phyloP scores from a whole-genome alignment of 2,113 vertebrate genomes.

The Lepus europaeus region DNA sequence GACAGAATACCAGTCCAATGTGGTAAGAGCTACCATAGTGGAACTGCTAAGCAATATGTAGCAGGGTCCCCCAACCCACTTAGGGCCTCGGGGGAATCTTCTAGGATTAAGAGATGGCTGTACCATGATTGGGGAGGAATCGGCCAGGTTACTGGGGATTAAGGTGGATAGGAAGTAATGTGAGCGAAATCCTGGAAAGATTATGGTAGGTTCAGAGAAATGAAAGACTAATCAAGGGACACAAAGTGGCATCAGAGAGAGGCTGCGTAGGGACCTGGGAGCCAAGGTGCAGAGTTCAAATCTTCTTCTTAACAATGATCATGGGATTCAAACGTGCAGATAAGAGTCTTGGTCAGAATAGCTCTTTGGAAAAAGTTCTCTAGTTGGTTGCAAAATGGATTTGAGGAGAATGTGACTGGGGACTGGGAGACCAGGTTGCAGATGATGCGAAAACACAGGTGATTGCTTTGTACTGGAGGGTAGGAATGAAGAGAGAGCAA shows the following conservation, averaged over 20 bases:
- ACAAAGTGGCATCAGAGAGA: neutral
- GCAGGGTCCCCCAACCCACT: neutral
- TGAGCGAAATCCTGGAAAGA: neutral
- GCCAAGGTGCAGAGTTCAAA: neutral
- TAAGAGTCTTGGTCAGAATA: neutral
- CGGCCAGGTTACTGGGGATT: neutral
- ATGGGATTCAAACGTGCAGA: neutral
- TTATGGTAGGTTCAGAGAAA: neutral
- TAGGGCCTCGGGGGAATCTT: neutral
- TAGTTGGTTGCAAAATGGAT: neutral
- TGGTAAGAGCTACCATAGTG: rapidly evolving
- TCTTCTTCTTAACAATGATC: neutral
- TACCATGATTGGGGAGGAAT: neutral
- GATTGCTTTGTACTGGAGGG: neutral
- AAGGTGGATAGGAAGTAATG: neutral
- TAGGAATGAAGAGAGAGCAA: neutral
- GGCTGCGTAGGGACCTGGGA: neutral
- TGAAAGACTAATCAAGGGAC: neutral
- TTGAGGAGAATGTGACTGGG: neutral
- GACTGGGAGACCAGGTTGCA: neutral
- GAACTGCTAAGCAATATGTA: neutral
- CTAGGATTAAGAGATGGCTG: neutral
- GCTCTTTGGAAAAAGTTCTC: slow-evolving; percentile 2
- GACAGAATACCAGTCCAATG: no score
- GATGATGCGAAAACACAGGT: no score